Conservation (phyloP, 1,140 invertebrate species). For the Lineus longissimus region DNA sequence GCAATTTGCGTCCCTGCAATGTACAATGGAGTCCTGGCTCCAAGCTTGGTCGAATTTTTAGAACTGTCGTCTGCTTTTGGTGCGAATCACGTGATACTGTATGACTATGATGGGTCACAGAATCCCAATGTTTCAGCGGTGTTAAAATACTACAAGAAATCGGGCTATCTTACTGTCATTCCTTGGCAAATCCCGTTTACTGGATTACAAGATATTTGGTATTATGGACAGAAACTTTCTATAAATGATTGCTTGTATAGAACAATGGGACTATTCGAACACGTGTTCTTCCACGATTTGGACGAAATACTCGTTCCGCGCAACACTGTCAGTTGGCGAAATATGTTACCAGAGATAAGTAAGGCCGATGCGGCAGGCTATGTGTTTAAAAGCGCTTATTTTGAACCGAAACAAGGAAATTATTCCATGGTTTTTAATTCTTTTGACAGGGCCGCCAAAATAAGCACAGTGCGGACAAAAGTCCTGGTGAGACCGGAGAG, state of each 20-base stretch:
- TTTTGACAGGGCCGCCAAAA: not conserved
- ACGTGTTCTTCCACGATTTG: slow-evolving; percentile 26
- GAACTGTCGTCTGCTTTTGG: slow-evolving; percentile 24
- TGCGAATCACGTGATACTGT: slow-evolving; percentile 24
- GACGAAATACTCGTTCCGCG: slow-evolving; percentile 28
- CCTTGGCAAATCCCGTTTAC: slow-evolving; percentile 18
- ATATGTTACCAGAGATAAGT: not conserved
- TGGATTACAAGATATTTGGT: not conserved
- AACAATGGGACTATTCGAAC: slow-evolving; percentile 15
- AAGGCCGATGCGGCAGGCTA: not conserved
- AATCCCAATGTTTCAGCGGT: slow-evolving; percentile 11
- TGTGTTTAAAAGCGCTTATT: slow-evolving; percentile 11
- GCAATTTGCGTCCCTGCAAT: slow-evolving; percentile 29
- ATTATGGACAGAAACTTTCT: slow-evolving; percentile 27
- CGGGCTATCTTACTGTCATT: slow-evolving; percentile 10
- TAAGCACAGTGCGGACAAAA: slow-evolving; percentile 40
- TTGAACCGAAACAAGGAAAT: slow-evolving; percentile 3
- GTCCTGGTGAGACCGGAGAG: slow-evolving; percentile 37
- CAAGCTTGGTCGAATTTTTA: slow-evolving; percentile 26
- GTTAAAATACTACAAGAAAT: slow-evolving; percentile 19
- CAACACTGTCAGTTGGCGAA: not conserved
- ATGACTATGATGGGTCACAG: slow-evolving; percentile 14
- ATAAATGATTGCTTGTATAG: slow-evolving; percentile 30
- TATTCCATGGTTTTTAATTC: not conserved
- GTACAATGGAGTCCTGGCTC: slow-evolving; percentile 14